Conservation (phyloP, 2,113 vertebrate genomes). For the Carollia perspicillata region DNA sequence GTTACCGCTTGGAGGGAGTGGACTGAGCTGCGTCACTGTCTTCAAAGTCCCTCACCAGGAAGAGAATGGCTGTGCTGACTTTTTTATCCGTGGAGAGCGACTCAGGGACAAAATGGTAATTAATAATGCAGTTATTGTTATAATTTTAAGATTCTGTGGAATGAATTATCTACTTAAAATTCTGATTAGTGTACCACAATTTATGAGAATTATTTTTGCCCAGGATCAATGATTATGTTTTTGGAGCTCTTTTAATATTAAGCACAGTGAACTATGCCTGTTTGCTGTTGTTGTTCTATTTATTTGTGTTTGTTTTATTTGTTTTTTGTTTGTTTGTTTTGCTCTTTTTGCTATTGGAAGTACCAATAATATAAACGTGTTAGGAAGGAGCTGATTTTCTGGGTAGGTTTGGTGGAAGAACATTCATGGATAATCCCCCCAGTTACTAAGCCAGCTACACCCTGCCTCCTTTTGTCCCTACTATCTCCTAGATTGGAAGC, state of each 20-base stretch:
- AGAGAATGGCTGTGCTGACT: slow-evolving; percentile 92
- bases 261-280: not conserved
- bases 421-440: not conserved
- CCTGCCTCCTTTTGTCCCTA: not conserved
- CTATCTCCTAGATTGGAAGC: not conserved
- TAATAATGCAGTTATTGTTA: slow-evolving; percentile 17
- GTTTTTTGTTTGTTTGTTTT: not conserved
- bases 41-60: slow-evolving; percentile 94
- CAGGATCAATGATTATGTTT: not conserved
- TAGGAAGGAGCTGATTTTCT: not conserved
- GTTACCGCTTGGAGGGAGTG: slow-evolving; percentile 95
- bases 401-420: not conserved
- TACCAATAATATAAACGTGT: not conserved
- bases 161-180: not conserved
- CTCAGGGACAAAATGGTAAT: slow-evolving; percentile 99
- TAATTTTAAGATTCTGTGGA: slow-evolving; percentile 28
- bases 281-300: not conserved
- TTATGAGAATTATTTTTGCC: slow-evolving; percentile 23
- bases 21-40: slow-evolving; percentile 97
- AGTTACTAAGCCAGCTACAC: not conserved
- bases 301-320: not conserved
- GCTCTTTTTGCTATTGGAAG: not conserved
- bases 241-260: slow-evolving; percentile 4
- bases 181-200: not conserved
- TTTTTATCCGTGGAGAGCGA: slow-evolving; percentile 97